phyloP scores from a whole-genome alignment of 2,797 vertebrate genomes.

The Peromyscus aztecus region DNA sequence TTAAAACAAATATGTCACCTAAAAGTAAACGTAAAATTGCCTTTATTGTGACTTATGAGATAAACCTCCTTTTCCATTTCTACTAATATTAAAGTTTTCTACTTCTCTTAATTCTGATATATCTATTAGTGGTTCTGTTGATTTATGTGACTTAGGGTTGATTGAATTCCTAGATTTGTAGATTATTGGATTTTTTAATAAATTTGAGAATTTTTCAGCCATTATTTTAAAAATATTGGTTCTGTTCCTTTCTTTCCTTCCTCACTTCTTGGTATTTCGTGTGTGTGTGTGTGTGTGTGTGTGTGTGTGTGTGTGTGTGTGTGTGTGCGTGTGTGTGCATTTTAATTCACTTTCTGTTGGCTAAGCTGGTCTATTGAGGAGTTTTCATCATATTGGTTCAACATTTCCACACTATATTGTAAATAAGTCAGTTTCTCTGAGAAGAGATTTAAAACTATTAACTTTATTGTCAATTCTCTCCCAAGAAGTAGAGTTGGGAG shows the following conservation, averaged over 20 bases:
- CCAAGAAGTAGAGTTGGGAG: not conserved
- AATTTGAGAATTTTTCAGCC: not conserved
- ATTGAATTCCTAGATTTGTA: not conserved
- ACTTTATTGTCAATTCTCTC: not conserved
- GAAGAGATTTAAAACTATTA: not conserved
- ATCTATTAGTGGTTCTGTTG: not conserved
- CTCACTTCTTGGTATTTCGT: not conserved
- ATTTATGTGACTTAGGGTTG: not conserved
- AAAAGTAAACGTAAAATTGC: not conserved
- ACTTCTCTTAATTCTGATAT: not conserved
- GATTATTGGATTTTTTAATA: not conserved
- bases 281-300: not conserved
- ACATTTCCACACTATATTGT: not conserved
- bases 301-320: not conserved
- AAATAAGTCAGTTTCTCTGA: not conserved
- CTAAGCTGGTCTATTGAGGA: not conserved
- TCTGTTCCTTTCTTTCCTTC: too few relatives aligned
- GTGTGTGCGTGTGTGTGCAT: rapidly evolving
- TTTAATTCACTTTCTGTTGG: not conserved
- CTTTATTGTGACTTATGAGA: not conserved
- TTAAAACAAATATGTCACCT: not conserved
- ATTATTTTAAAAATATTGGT: not conserved
- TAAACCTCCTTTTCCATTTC: not conserved
- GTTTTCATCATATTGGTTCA: not conserved
- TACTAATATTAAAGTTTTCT: not conserved